A percentile compares a stretch with the other conserved stretches of the same genome.
phyloP scores from a whole-genome alignment of 2,888 invertebrate species.

The Hemicrepidius hirtus region DNA sequence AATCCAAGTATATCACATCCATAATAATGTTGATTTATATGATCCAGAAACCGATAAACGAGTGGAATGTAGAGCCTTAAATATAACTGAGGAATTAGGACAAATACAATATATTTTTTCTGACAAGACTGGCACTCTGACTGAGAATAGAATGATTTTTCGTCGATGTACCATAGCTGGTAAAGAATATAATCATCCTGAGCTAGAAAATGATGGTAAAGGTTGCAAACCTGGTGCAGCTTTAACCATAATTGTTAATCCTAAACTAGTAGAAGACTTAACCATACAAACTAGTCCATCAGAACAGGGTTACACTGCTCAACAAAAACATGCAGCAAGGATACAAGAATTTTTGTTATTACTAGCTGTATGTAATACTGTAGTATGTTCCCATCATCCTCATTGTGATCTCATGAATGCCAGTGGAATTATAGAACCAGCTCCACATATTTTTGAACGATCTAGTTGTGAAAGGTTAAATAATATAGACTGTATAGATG shows the following conservation, averaged over 20 bases:
- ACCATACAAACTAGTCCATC: constrained; percentile 63
- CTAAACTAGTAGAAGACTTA: constrained; percentile 74
- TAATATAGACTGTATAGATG: constrained; percentile 43
- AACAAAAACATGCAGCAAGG: constrained; percentile 78
- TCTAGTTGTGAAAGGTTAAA: constrained; percentile 45
- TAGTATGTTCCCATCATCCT: constrained; percentile 93
- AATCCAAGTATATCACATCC: constrained; percentile 95
- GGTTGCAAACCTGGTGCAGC: constrained; percentile 71
- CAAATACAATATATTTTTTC: constrained; percentile 96
- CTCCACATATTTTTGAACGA: constrained; percentile 57
- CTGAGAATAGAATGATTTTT: constrained; percentile 98
- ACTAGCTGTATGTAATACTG: constrained; percentile 96
- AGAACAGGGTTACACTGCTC: constrained; percentile 61
- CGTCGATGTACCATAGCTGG: constrained; percentile 92
- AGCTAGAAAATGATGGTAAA: constrained; percentile 79
- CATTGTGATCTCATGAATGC: constrained; percentile 84
- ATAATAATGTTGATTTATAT: constrained; percentile 91
- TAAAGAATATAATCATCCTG: constrained; percentile 90
- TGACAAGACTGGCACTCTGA: constrained; percentile 98
- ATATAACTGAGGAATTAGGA: constrained; percentile 98
- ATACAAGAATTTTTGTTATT: constrained; percentile 93
- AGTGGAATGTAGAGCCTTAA: constrained; percentile 93
- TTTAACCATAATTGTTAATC: constrained; percentile 73
- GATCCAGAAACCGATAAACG: constrained; percentile 88
- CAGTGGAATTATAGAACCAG: constrained; percentile 77